A percentile compares a stretch with the other conserved stretches of the same genome.
phyloP scores from a whole-genome alignment of 1,140 invertebrate genomes.

The Ridgeia piscesae region DNA sequence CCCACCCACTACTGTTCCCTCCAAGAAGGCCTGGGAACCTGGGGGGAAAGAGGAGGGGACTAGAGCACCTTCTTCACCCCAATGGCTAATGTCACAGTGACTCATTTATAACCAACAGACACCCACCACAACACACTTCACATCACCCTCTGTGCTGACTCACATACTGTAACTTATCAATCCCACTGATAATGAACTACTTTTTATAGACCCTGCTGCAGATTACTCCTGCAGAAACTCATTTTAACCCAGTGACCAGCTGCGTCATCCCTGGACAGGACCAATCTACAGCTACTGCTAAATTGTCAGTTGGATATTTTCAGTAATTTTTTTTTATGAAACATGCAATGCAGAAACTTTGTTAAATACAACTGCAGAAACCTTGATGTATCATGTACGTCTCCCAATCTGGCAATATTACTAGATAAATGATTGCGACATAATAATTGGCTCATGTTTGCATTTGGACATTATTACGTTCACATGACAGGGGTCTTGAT shows the following conservation, averaged over 20 bases:
- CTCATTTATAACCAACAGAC: background rate
- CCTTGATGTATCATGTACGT: too few species aligned
- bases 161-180: background rate
- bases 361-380: too few species aligned
- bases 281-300: background rate
- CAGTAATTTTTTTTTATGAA: background rate
- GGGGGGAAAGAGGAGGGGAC: background rate
- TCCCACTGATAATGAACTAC: background rate
- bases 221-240: background rate
- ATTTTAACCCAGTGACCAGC: background rate
- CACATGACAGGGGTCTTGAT: too few species aligned
- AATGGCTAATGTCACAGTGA: background rate
- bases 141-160: background rate
- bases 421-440: too few species aligned
- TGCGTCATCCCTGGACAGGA: background rate
- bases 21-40: background rate
- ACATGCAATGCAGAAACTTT: background rate
- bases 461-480: too few species aligned
- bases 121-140: background rate
- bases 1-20: background rate
- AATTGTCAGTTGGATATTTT: background rate
- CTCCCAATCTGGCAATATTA: too few species aligned
- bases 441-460: too few species aligned
- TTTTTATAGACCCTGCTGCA: background rate
- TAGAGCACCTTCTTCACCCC: background rate